Base-by-base conservation (phyloP, 53 echinoderm and acorn worm species). In the Zoroaster sp. region DNA sequence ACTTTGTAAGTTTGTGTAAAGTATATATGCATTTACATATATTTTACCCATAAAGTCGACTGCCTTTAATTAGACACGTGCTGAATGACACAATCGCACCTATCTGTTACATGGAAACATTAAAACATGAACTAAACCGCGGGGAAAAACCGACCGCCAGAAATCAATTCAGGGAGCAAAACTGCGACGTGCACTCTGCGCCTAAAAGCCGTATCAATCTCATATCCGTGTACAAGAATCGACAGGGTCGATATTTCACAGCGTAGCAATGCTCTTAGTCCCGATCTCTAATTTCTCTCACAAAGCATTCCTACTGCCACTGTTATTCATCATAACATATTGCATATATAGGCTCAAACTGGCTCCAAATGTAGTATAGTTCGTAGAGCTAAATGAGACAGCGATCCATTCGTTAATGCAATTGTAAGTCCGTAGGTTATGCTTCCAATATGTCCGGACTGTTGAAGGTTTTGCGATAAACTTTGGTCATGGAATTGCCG, bases 141-240 rank as follows among this genome's bases (percentile, higher is more conserved):
- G 23, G 8, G 5, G 59, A 23, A 13, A 46, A 13, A 21, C 63
- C 14, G 10, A 2, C 12, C 23, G 73, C 5, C 8, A 1, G 25
- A 39, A 78, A 78, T 78, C 78, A 78, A 63, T 78, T 23, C 18
- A 54, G 78, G 54, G 15, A 36, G 59, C 36, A 8, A 78, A 54
- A 78, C 54, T 35, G 67, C 41, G 68, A 80, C 65, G 13, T 40
- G 66, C 66, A 41, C 80, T 66, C 23, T 11, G 25, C 40, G 40
- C 41, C 32, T 80, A 80, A 66, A 67, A 81, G 45, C 42, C 67
- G 67, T 66, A 28, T 76, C 80, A 38, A 65, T 55, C 42, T 25
- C 4, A 36, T 65, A 80, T 59, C 80, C 13, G 4, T 59, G 80
- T 14, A 39, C 25, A n/a, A n/a, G 65, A 40, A 36, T 12, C 44